These are phyloP conservation scores for Aporophyla lueneburgensis DNA, from an alignment of 2,888 invertebrate species.

Conservation along the genomic window DNA sequence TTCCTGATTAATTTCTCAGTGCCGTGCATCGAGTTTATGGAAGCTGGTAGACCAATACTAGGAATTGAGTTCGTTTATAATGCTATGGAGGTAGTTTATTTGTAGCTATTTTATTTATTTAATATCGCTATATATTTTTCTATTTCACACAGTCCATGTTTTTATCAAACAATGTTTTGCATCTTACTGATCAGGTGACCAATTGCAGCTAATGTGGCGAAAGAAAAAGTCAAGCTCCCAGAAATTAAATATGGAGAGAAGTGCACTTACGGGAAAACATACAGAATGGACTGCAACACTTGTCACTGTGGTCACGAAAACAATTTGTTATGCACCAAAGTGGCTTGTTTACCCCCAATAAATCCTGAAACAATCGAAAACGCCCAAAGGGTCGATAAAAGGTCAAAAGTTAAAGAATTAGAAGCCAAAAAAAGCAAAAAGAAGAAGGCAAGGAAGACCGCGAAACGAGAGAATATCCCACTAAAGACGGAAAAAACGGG, in stretches of 20 bases:
- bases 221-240: constrained; percentile 61
- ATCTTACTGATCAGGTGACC: background rate
- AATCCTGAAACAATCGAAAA: background rate
- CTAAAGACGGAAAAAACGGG: background rate
- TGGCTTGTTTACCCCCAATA: constrained; percentile 74
- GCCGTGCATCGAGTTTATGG: no score
- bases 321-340: constrained; percentile 82
- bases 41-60: no score
- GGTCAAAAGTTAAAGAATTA: background rate
- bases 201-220: constrained; percentile 67
- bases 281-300: constrained; percentile 81
- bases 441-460: background rate
- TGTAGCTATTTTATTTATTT: background rate
- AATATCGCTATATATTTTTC: background rate
- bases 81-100: background rate
- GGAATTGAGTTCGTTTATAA: background rate
- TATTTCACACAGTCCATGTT: background rate
- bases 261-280: constrained; percentile 75
- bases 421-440: constrained; percentile 7
- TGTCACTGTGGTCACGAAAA: constrained; percentile 76
- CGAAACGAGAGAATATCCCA: constrained; percentile 10
- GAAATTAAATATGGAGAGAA: constrained; percentile 74
- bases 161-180: background rate
- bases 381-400: background rate
- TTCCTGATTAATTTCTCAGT: no score